Conservation (phyloP, 2,888 invertebrate genomes). For the Tanytarsus gracilentus region DNA sequence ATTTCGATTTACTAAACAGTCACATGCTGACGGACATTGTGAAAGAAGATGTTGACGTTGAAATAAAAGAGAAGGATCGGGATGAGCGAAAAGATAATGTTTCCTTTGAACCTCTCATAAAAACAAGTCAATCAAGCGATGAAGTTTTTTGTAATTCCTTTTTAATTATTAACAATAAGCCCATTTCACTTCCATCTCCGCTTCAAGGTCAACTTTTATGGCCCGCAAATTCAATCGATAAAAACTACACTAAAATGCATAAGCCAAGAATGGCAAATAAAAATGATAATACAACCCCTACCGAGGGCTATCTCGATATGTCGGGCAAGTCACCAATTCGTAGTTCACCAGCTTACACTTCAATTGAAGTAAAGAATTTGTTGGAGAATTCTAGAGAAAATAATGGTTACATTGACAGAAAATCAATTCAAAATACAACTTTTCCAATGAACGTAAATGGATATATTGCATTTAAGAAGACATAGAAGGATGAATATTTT, state of each 20-base stretch:
- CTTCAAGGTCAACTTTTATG: neutral
- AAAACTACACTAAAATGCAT: constrained; percentile 20
- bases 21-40: neutral
- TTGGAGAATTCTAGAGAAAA: neutral
- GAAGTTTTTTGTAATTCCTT: neutral
- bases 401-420: constrained; percentile 19
- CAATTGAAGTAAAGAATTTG: neutral
- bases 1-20: constrained; percentile 1
- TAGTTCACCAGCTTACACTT: no score
- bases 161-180: neutral
- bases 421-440: neutral
- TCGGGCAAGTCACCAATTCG: neutral
- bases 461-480: neutral
- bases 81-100: neutral
- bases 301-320: constrained; percentile 20
- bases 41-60: neutral
- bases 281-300: neutral
- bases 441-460: constrained; percentile 1
- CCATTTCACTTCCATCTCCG: neutral
- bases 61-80: neutral
- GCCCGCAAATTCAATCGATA: neutral
- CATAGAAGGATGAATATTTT: neutral
- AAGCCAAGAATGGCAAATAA: neutral
- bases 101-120: neutral
- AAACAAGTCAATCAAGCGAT: neutral